Percentiles rank a stretch among this genome's conserved stretches.
Conservation (phyloP, 2,888 invertebrate genomes). For the Steinernema carpocapsae region DNA sequence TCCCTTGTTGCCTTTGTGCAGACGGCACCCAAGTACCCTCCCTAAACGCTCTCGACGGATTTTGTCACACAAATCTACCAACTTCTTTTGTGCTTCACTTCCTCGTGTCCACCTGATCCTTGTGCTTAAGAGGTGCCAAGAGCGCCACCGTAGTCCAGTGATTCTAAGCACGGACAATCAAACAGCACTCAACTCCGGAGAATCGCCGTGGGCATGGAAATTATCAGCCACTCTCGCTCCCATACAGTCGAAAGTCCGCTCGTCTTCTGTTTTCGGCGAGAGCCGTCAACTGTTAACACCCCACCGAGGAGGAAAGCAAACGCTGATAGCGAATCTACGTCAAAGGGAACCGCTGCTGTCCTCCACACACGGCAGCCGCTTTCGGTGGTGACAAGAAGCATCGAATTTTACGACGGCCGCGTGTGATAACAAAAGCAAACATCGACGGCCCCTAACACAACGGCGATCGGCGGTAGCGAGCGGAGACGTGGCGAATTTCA, state of each 20-base stretch:
- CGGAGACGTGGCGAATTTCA: conserved; percentile 18
- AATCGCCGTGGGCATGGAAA: neutral
- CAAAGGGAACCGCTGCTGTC: no score
- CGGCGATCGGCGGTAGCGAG: conserved; percentile 22
- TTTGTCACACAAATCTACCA: conserved; percentile 23
- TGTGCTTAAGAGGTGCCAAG: neutral
- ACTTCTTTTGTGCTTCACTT: neutral
- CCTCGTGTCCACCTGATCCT: neutral
- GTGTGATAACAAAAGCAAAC: conserved; percentile 26
- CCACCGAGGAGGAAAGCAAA: neutral
- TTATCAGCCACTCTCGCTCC: conserved; percentile 7
- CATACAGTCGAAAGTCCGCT: neutral
- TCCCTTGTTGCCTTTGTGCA: conserved; percentile 16
- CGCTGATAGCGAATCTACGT: neutral
- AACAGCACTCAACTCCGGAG: neutral
- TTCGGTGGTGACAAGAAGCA: conserved; percentile 29
- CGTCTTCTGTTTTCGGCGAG: conserved; percentile 18
- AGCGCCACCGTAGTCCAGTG: neutral
- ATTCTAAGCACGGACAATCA: neutral
- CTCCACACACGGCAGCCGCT: conserved; percentile 3
- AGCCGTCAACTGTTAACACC: conserved; percentile 18
- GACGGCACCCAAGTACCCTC: conserved; percentile 28
- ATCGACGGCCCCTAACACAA: conserved; percentile 10
- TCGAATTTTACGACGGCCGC: neutral
- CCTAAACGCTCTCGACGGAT: conserved; percentile 27